Evolutionary conservation across 2,113 vertebrate genomes (phyloP).

Genomic region (Chaenocephalus aceratus): DNA sequence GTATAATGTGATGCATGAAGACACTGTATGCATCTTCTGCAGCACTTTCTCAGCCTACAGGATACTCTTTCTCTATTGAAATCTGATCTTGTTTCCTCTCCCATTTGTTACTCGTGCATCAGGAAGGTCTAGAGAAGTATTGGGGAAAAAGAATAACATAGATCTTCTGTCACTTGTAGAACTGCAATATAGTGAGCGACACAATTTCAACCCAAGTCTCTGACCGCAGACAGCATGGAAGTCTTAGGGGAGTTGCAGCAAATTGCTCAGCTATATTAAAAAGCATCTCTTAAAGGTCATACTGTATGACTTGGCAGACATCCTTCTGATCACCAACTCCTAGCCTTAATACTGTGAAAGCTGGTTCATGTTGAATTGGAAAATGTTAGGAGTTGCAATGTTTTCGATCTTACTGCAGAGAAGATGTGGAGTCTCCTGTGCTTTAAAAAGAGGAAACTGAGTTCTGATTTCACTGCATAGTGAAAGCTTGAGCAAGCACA

Average conservation of each 20-base stretch:
- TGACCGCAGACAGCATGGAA: not conserved
- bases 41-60: not conserved
- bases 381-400: not conserved
- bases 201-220: not conserved
- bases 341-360: not conserved
- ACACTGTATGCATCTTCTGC: not conserved
- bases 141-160: not conserved
- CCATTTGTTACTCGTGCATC: not conserved
- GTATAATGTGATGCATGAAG: constrained; percentile 79
- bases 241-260: not conserved
- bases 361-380: not conserved
- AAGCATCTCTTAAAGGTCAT: not conserved
- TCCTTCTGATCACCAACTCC: not conserved
- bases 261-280: not conserved
- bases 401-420: constrained; percentile 31
- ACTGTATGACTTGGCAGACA: not conserved
- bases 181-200: not conserved
- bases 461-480: constrained; percentile 36
- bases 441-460: constrained; percentile 41
- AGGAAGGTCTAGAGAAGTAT: not conserved
- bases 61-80: not conserved
- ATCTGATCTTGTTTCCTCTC: not conserved
- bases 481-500: constrained; percentile 39
- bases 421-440: constrained; percentile 40
- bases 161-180: not conserved